Percentiles rank a stretch among this genome's conserved stretches.
These are phyloP conservation scores for Xylocampa areola DNA, from an alignment of 2,888 invertebrate species.

Conservation along the genomic window DNA sequence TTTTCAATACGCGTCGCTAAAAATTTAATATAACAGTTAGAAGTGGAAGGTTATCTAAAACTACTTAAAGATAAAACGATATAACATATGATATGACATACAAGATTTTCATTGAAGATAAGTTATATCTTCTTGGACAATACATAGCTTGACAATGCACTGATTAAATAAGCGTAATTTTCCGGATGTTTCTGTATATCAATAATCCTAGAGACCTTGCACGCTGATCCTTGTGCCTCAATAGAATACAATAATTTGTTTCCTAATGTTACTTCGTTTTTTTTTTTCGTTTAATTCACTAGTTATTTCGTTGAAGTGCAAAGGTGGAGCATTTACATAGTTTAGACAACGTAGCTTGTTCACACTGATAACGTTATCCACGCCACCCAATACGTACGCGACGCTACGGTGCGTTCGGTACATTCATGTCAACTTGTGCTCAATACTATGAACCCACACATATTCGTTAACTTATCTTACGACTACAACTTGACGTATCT, in stretches of 20 bases:
- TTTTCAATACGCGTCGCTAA: neutral
- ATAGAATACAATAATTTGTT: neutral
- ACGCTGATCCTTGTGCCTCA: neutral
- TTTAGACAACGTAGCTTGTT: conserved; percentile 12
- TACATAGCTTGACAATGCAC: conserved; percentile 16
- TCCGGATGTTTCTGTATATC: conserved; percentile 13
- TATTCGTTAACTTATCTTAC: neutral
- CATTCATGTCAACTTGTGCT: conserved; percentile 15
- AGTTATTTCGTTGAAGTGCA: neutral
- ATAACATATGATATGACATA: conserved; percentile 7
- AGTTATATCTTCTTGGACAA: neutral
- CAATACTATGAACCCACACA: neutral
- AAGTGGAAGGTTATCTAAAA: conserved; percentile 16
- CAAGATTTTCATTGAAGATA: conserved; percentile 17
- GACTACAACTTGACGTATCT: neutral
- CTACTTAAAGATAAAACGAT: conserved; percentile 22
- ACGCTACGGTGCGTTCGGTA: conserved; percentile 9
- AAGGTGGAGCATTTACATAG: conserved; percentile 8
- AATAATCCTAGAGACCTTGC: conserved; percentile 19
- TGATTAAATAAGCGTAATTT: conserved; percentile 26
- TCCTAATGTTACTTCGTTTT: too few relatives aligned
- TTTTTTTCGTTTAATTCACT: neutral
- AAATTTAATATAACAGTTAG: conserved; percentile 7
- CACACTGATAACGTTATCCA: conserved; percentile 23
- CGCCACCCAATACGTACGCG: conserved; percentile 1